These are phyloP conservation scores for Cathartes aura DNA, from an alignment of 2,113 vertebrate species.

Conservation along the genomic window DNA sequence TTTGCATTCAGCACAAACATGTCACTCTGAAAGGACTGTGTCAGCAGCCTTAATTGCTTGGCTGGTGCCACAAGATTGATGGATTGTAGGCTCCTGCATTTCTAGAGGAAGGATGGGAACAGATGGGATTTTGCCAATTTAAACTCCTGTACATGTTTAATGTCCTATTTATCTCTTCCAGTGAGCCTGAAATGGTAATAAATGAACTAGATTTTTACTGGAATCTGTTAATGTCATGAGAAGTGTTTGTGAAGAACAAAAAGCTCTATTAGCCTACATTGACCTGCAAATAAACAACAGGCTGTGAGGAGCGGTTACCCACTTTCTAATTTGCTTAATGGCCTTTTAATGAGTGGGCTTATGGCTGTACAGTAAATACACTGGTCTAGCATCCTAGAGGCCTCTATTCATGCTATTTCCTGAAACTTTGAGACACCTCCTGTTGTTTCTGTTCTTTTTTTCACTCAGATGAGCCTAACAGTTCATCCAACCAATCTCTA, in stretches of 20 bases:
- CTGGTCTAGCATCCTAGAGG: background rate
- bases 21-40: constrained; percentile 32
- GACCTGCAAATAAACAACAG: constrained; percentile 66
- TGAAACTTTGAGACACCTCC: background rate
- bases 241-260: constrained; percentile 56
- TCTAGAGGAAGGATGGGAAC: constrained; percentile 39
- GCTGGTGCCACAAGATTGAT: constrained; percentile 53
- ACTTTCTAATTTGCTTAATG: constrained; percentile 61
- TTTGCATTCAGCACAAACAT: constrained; percentile 22
- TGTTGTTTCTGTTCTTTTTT: background rate
- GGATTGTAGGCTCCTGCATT: constrained; percentile 33
- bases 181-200: constrained; percentile 62
- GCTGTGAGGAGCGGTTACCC: constrained; percentile 49
- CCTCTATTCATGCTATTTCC: background rate
- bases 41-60: constrained; percentile 53
- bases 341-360: constrained; percentile 54
- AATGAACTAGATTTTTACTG: constrained; percentile 50
- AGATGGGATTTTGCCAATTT: constrained; percentile 71
- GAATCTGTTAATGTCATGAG: constrained; percentile 54
- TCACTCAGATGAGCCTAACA: background rate
- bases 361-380: constrained; percentile 43
- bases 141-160: constrained; percentile 67
- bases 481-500: background rate
- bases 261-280: constrained; percentile 54
- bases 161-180: constrained; percentile 68